A percentile compares a stretch with the other conserved stretches of the same genome.
These are phyloP conservation scores for Eurytemora carolleeae DNA, from an alignment of 1,140 invertebrate genomes.

Conservation along the genomic window DNA sequence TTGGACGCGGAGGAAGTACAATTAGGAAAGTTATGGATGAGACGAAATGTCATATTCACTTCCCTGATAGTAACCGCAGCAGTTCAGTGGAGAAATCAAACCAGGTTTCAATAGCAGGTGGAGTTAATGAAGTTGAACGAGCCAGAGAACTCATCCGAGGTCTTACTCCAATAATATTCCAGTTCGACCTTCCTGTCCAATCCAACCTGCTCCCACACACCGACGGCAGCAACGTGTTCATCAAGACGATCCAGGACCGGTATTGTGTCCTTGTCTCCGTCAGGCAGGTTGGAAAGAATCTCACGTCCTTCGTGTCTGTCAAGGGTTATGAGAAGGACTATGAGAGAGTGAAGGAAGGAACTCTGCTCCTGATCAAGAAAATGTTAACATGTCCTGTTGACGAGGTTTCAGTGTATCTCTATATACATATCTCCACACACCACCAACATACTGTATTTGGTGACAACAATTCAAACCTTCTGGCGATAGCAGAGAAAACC, in stretches of 20 bases:
- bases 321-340: no score
- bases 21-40: slow-evolving; percentile 64
- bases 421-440: no score
- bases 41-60: slow-evolving; percentile 90
- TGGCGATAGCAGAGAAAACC: no score
- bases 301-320: no score
- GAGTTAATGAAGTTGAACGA: slow-evolving; percentile 63
- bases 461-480: no score
- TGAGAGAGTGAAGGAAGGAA: no score
- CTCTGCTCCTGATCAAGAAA: no score
- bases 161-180: slow-evolving; percentile 66
- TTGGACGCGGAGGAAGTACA: slow-evolving; percentile 9
- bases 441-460: no score
- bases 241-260: slow-evolving; percentile 59
- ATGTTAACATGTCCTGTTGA: no score
- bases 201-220: slow-evolving; percentile 42
- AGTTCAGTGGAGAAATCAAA: slow-evolving; percentile 83
- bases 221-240: slow-evolving; percentile 50
- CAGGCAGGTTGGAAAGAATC: no score
- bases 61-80: slow-evolving; percentile 89
- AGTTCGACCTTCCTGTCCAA: slow-evolving; percentile 71
- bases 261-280: slow-evolving; percentile 61
- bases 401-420: no score
- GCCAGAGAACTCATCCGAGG: slow-evolving; percentile 68
- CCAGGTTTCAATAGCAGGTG: slow-evolving; percentile 76